phyloP scores from a whole-genome alignment of 2,888 invertebrate genomes.

The Calliopum simillimum region DNA sequence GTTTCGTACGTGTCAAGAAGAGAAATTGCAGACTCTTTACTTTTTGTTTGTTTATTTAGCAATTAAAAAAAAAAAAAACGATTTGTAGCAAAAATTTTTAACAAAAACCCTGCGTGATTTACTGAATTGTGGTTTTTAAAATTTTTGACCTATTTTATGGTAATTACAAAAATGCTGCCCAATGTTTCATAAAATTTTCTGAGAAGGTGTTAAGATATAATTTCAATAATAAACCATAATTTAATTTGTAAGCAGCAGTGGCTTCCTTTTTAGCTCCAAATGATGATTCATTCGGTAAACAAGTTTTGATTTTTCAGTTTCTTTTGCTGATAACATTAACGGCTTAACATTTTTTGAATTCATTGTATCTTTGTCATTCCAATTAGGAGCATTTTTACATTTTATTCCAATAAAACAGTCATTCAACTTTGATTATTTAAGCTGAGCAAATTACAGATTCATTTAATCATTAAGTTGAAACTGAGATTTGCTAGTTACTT shows the following conservation, averaged over 20 bases:
- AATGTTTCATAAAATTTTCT: constrained; percentile 8
- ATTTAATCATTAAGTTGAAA: no score
- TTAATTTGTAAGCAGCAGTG: no score
- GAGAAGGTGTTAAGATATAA: constrained; percentile 13
- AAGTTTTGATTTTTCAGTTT: constrained; percentile 1
- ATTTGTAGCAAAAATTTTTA: background rate
- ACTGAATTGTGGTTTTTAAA: background rate
- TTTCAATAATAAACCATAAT: no score
- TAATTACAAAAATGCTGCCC: background rate
- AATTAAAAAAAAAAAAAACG: background rate
- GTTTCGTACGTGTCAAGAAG: background rate
- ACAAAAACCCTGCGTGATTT: background rate
- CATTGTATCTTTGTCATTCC: constrained; percentile 10
- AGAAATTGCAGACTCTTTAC: constrained; percentile 5
- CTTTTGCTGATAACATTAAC: background rate
- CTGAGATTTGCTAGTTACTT: no score
- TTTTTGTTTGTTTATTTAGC: background rate
- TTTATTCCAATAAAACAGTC: background rate
- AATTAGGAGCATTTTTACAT: background rate
- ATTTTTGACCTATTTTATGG: background rate
- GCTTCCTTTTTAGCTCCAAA: no score
- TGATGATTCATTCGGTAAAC: background rate
- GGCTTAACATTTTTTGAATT: background rate
- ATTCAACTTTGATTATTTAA: constrained; percentile 4
- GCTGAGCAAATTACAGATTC: no score